These are phyloP conservation scores for Rostrhamus sociabilis DNA, from an alignment of 2,797 vertebrate species.

Conservation along the genomic window DNA sequence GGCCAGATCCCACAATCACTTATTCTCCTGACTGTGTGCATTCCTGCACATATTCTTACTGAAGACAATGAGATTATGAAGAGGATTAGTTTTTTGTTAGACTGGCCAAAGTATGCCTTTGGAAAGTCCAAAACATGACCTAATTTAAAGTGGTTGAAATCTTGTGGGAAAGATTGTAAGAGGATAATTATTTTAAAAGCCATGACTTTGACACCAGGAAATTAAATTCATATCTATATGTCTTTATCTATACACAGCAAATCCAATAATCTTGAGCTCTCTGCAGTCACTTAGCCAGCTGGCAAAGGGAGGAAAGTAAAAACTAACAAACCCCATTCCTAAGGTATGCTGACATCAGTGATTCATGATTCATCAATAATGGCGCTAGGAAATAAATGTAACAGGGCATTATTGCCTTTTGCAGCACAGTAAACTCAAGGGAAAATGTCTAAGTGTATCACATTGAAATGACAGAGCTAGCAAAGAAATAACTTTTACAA, in stretches of 20 bases:
- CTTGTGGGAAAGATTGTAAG: slow-evolving; percentile 53
- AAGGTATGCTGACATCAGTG: slow-evolving; percentile 59
- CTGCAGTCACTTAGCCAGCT: slow-evolving; percentile 64
- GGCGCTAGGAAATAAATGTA: slow-evolving; percentile 46
- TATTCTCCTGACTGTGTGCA: slow-evolving; percentile 7
- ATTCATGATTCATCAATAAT: slow-evolving; percentile 61
- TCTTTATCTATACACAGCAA: slow-evolving; percentile 66
- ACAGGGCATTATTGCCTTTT: slow-evolving; percentile 55
- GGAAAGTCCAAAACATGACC: slow-evolving; percentile 58
- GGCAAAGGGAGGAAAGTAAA: slow-evolving; percentile 53
- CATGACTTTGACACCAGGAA: slow-evolving; percentile 66
- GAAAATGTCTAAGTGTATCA: slow-evolving; percentile 18
- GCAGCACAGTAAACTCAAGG: slow-evolving; percentile 11
- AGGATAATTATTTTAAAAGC: slow-evolving; percentile 67
- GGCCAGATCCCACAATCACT: slow-evolving; percentile 2
- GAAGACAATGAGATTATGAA: slow-evolving; percentile 41
- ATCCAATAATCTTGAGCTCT: slow-evolving; percentile 64
- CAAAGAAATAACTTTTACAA: slow-evolving; percentile 35
- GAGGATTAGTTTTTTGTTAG: slow-evolving; percentile 32
- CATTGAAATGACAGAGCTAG: background rate
- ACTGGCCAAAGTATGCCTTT: slow-evolving; percentile 8
- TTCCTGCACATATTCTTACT: slow-evolving; percentile 9
- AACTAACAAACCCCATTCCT: slow-evolving; percentile 53
- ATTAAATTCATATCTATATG: slow-evolving; percentile 69
- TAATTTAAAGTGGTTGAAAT: slow-evolving; percentile 52